These are phyloP conservation scores for Pimephales promelas DNA, from an alignment of 2,113 vertebrate species.

Conservation along the genomic window DNA sequence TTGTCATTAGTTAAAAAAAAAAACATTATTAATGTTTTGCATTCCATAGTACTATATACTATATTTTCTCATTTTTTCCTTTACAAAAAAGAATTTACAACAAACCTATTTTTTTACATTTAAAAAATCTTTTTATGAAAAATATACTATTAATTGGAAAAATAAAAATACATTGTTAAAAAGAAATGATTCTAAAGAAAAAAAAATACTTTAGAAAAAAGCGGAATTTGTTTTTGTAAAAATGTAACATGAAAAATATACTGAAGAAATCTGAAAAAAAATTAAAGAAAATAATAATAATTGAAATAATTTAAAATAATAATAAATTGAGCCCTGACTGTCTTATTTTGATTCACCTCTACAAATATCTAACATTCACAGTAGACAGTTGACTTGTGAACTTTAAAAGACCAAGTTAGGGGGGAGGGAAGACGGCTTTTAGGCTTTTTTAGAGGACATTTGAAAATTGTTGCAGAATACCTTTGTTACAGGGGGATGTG, in stretches of 20 bases:
- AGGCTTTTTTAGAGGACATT: neutral
- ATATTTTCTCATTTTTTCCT: no score
- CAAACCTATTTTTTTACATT: no score
- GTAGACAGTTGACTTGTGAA: neutral
- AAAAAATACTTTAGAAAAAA: no score
- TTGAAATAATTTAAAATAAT: no score
- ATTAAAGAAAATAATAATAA: no score
- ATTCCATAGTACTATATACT: neutral
- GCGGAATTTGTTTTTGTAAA: neutral
- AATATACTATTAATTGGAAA: neutral
- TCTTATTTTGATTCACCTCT: neutral
- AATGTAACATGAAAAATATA: neutral
- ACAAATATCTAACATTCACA: neutral
- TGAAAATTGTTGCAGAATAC: slow-evolving; percentile 65
- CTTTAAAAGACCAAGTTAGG: neutral
- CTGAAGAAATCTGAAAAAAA: neutral
- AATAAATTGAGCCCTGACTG: neutral
- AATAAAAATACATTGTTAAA: neutral
- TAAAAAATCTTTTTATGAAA: no score
- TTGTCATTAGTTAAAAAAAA: neutral
- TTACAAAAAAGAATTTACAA: no score
- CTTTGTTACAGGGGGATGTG: slow-evolving; percentile 93
- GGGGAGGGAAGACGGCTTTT: neutral
- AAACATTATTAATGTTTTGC: neutral
- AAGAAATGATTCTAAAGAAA: neutral